phyloP scores from a whole-genome alignment of 37 sponge, comb jelly and placozoan genomes.

The Theonella swinhoei region DNA sequence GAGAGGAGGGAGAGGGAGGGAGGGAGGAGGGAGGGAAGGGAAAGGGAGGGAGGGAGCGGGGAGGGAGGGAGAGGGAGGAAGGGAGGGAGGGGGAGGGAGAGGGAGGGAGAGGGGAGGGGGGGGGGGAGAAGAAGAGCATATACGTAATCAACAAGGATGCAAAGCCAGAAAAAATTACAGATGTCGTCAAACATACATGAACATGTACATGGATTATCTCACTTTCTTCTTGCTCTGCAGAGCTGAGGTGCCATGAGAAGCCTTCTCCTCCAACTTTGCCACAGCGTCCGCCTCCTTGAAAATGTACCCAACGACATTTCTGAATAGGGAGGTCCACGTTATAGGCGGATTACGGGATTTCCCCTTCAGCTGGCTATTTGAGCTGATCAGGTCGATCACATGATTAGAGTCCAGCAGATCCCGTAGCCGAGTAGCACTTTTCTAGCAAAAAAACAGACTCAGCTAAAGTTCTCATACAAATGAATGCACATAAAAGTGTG shows the following conservation, averaged over 20 bases:
- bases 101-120: constrained; percentile 1
- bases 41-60: too few relatives aligned
- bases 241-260: neutral
- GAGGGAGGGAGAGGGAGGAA: constrained; percentile 9
- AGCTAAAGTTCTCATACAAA: too few relatives aligned
- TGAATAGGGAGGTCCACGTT: constrained; percentile 31
- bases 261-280: constrained; percentile 44
- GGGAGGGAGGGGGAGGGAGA: neutral
- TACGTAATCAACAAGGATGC: neutral
- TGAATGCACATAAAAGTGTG: too few relatives aligned
- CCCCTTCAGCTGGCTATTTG: neutral
- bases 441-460: constrained; percentile 16
- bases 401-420: constrained; percentile 32
- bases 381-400: constrained; percentile 33
- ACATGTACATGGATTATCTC: neutral
- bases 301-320: constrained; percentile 20
- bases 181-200: neutral
- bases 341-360: neutral
- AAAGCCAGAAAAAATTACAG: too few relatives aligned
- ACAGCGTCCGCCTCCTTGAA: constrained; percentile 29
- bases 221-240: constrained; percentile 50
- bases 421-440: constrained; percentile 17
- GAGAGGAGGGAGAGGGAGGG: neutral
- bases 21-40: neutral
- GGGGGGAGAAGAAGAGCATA: neutral